Conservation (phyloP, 2,888 invertebrate species). For the Rhodophaea formosa region DNA sequence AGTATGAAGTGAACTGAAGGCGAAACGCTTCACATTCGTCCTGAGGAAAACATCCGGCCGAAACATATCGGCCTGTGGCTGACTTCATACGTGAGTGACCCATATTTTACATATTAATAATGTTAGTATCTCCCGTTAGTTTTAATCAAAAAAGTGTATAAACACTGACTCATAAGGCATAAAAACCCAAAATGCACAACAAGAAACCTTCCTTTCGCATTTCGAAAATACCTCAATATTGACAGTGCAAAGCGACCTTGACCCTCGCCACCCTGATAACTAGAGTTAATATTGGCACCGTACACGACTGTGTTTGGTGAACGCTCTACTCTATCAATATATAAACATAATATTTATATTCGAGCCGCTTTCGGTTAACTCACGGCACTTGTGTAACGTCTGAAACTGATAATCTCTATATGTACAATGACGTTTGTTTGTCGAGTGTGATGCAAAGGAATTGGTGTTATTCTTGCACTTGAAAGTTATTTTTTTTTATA, state of each 20-base stretch:
- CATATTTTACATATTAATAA: too few relatives aligned
- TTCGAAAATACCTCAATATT: slow-evolving; percentile 52
- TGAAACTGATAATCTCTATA: slow-evolving; percentile 72
- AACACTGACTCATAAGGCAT: not conserved
- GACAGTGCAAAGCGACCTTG: slow-evolving; percentile 63
- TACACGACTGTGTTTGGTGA: slow-evolving; percentile 73
- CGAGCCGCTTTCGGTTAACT: slow-evolving; percentile 65
- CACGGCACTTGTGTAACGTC: slow-evolving; percentile 69
- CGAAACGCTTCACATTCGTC: too few relatives aligned
- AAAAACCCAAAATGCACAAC: not conserved
- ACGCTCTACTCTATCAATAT: slow-evolving; percentile 79
- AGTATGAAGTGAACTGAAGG: too few relatives aligned
- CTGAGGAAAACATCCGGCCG: too few relatives aligned
- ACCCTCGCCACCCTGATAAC: slow-evolving; percentile 71
- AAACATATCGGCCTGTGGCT: too few relatives aligned
- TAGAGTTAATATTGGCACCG: slow-evolving; percentile 80
- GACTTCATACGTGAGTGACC: too few relatives aligned
- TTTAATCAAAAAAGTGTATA: too few relatives aligned
- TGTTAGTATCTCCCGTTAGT: too few relatives aligned
- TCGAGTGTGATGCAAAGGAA: not conserved
- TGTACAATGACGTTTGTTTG: slow-evolving; percentile 33
- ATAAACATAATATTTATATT: slow-evolving; percentile 81
- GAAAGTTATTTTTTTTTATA: not conserved
- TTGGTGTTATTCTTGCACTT: not conserved
- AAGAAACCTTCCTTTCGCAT: slow-evolving; percentile 18